phyloP scores from a whole-genome alignment of 2,797 vertebrate species.

The Sebastes baramenuke region DNA sequence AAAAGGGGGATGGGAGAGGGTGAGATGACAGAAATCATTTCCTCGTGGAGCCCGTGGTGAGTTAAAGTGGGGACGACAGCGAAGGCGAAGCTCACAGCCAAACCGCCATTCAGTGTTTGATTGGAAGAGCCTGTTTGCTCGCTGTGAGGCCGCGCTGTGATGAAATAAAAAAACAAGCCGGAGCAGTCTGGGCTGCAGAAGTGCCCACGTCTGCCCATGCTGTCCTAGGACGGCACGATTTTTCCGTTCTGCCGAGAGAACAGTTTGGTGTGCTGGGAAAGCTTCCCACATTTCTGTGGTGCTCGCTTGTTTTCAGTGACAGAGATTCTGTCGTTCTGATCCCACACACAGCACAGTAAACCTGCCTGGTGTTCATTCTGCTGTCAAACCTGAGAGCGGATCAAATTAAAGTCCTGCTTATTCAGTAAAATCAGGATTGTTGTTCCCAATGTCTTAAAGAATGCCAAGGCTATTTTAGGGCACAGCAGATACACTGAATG shows the following conservation, averaged over 20 bases:
- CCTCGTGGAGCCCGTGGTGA: conserved; percentile 36
- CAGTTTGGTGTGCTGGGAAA: conserved; percentile 61
- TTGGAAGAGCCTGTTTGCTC: conserved; percentile 51
- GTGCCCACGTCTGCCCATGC: conserved; percentile 43
- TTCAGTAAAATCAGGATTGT: background rate
- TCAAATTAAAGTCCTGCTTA: conserved; percentile 5
- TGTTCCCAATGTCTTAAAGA: background rate
- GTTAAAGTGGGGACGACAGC: conserved; percentile 56
- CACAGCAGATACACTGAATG: background rate
- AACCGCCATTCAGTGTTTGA: conserved; percentile 58
- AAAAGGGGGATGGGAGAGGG: conserved; percentile 16
- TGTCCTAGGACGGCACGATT: conserved; percentile 45
- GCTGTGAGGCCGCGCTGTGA: conserved; percentile 26
- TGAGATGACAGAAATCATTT: conserved; percentile 58
- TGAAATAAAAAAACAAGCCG: conserved; percentile 47
- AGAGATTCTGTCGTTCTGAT: conserved; percentile 30
- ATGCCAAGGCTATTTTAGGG: background rate
- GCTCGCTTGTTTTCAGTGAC: conserved; percentile 52
- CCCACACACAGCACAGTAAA: conserved; percentile 35
- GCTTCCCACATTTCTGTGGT: conserved; percentile 23
- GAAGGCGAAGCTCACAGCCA: conserved; percentile 48
- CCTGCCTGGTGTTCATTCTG: conserved; percentile 20
- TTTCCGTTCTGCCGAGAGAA: conserved; percentile 36
- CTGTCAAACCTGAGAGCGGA: conserved; percentile 16
- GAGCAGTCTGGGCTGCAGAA: conserved; percentile 43